Base-by-base conservation (phyloP, 2,888 invertebrate species). In the Eulithis testata region DNA sequence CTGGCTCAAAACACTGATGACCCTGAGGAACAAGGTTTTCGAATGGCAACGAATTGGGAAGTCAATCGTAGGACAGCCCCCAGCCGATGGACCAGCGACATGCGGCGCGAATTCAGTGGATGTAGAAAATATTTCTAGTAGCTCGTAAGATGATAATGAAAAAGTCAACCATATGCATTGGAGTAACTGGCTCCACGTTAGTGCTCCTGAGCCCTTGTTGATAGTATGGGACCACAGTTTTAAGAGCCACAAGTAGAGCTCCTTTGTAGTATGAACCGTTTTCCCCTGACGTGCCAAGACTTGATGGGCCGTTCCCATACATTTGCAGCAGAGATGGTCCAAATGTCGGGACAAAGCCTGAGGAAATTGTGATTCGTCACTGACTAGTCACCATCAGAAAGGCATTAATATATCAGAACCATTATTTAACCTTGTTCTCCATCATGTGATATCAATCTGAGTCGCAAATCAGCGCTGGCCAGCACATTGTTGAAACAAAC, bases 251-350 rank as follows among this genome's bases (percentile, higher is more conserved):
- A 1, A 98, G 91, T 11, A 98, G 75, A 57, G 96, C 94, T 0
- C 97, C 98, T 31, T 95, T 89, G 80, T 96, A 96, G 62, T 89
- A 85, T 1, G 95, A 93, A 0, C 95, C 94, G 63, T 95, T 94
- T 51, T 86, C 84, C 2, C 67, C 71, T 3, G 72, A 66, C 0
- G 70, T 50, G 0, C 73, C 74, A 4, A 76, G 14, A 4, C 73
- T 69, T 1, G 72, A 60, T 8, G 72, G 67, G 0, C 78, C 63
- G 0, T 93, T 81, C 11, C 95, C 95, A 76, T 98, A 98, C 80
- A 98, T 94, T 79, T 97, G 96, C 2, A 98, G 82, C 78, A 95
- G 96, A 0, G 96, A 95, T 0, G 98, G 98, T 0, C 98, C 98
- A 84, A 97, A 96, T 0, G 96, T 96, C 0, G 98, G 98, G 36